Evolutionary conservation across 2,797 vertebrate genomes (phyloP).

Genomic region (Phalloptychus januarius): DNA sequence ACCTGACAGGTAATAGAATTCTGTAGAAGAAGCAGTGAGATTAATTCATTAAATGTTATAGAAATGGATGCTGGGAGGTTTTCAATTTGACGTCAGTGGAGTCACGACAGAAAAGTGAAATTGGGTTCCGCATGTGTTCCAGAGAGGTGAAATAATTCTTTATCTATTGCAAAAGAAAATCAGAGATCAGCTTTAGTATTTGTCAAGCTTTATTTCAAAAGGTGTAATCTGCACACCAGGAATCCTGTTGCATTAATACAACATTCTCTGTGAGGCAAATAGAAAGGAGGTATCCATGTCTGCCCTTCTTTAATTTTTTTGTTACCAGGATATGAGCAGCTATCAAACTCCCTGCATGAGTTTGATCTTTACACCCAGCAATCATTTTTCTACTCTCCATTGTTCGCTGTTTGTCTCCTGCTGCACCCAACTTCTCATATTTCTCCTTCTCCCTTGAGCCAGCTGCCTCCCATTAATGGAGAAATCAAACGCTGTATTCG

Average conservation of each 20-base stretch:
- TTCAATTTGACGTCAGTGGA: conserved; percentile 25
- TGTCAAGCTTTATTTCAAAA: conserved; percentile 10
- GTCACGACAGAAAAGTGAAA: conserved; percentile 30
- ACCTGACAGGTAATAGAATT: conserved; percentile 31
- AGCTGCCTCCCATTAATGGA: conserved; percentile 57
- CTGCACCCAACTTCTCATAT: conserved; percentile 26
- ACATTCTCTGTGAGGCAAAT: conserved; percentile 3
- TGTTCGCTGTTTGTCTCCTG: conserved; percentile 21
- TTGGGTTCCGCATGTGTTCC: conserved; percentile 17
- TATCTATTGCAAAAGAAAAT: conserved; percentile 30
- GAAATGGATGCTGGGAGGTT: conserved; percentile 30
- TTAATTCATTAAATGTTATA: conserved; percentile 31
- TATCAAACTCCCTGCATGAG: conserved; percentile 6
- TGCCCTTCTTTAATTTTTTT: conserved; percentile 1
- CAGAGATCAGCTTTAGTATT: conserved; percentile 25
- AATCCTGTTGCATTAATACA: conserved; percentile 9
- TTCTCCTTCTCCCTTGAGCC: conserved; percentile 43
- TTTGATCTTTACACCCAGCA: conserved; percentile 5
- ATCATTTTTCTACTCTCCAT: conserved; percentile 13
- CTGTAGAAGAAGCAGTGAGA: conserved; percentile 23
- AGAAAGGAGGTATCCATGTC: conserved; percentile 16
- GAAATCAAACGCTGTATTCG: conserved; percentile 55
- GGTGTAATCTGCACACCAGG: not conserved
- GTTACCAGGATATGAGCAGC: conserved; percentile 14
- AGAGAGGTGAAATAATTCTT: conserved; percentile 42